A percentile compares a stretch with the other conserved stretches of the same genome.
phyloP scores from a whole-genome alignment of 2,888 invertebrate genomes.

The Hybos culiciformis region DNA sequence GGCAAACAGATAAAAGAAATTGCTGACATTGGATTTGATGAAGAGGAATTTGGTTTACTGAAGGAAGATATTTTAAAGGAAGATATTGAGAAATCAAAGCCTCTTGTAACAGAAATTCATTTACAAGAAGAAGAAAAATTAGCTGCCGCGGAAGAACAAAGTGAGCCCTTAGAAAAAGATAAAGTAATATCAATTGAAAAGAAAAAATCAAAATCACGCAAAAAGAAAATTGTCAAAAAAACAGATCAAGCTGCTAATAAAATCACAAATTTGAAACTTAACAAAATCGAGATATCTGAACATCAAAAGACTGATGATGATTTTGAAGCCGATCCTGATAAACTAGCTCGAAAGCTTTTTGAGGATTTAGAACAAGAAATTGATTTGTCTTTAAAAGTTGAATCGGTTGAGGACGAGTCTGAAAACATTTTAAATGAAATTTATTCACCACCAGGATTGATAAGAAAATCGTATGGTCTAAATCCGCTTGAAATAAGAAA shows the following conservation, averaged over 20 bases:
- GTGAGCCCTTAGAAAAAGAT: neutral
- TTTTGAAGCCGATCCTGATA: neutral
- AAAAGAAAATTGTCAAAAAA: slow-evolving; percentile 3
- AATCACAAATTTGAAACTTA: neutral
- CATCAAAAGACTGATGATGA: neutral
- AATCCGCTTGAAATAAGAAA: slow-evolving; percentile 11
- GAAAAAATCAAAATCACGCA: neutral
- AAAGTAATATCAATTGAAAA: neutral
- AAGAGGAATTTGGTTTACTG: neutral
- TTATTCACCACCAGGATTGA: neutral
- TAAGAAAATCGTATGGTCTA: slow-evolving; percentile 8
- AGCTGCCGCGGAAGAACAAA: neutral
- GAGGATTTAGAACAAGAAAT: neutral
- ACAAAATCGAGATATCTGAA: neutral
- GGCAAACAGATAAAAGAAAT: slow-evolving; percentile 4
- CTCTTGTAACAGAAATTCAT: neutral
- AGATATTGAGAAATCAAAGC: neutral
- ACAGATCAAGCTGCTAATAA: slow-evolving; percentile 2
- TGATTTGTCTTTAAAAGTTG: neutral
- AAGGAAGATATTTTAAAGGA: neutral
- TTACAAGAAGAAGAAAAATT: neutral
- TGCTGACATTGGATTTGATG: neutral
- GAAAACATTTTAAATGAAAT: neutral
- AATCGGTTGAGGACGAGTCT: neutral
- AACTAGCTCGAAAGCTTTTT: neutral